Percentiles rank a stretch among this genome's conserved stretches.
Evolutionary conservation across 2,888 invertebrate genomes (phyloP).

Genomic region (Cremastinae sp.): DNA sequence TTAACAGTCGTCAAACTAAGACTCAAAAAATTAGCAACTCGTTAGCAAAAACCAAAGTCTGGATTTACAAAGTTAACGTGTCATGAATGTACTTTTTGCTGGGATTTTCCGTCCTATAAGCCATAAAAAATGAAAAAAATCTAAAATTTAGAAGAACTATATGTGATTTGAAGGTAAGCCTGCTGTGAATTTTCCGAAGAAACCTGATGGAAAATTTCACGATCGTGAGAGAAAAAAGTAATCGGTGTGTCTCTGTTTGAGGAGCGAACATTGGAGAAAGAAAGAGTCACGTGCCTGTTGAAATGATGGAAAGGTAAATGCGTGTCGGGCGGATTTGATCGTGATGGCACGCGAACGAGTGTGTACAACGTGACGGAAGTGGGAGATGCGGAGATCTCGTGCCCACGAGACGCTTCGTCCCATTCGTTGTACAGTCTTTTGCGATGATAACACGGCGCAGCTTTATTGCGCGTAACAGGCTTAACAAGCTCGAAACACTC

Average conservation of each 20-base stretch:
- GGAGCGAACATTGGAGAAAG: conserved; percentile 14
- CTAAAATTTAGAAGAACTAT: too few species aligned
- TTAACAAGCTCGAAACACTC: conserved; percentile 50
- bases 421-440: conserved; percentile 15
- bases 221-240: too few species aligned
- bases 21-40: too few species aligned
- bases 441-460: conserved; percentile 33
- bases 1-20: too few species aligned
- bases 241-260: conserved; percentile 31
- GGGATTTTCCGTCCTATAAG: too few species aligned
- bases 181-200: too few species aligned
- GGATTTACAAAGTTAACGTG: too few species aligned
- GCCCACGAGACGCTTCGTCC: background rate
- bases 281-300: background rate
- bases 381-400: conserved; percentile 7
- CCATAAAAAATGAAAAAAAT: too few species aligned
- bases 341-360: conserved; percentile 50
- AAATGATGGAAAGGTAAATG: background rate
- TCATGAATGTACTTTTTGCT: too few species aligned
- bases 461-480: conserved; percentile 57
- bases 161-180: too few species aligned
- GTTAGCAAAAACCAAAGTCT: too few species aligned
- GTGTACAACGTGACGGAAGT: conserved; percentile 8
- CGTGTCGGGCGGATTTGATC: conserved; percentile 37
- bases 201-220: too few species aligned